phyloP scores from a whole-genome alignment of 2,888 invertebrate genomes.

The Rotaria sp. region DNA sequence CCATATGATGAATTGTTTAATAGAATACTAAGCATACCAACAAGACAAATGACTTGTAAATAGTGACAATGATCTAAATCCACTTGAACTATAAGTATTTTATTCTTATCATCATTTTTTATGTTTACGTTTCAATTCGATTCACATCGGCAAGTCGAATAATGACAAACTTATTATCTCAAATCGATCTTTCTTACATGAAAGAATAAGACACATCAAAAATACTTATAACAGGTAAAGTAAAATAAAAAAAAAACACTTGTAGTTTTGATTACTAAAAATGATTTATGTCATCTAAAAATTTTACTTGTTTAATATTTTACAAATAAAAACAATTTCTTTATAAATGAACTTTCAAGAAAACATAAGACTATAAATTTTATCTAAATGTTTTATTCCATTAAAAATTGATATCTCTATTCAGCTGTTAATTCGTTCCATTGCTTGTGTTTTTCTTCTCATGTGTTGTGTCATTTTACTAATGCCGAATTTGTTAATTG shows the following conservation, averaged over 20 bases:
- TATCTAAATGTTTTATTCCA: too few species aligned
- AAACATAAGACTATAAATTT: too few species aligned
- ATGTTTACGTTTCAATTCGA: not conserved
- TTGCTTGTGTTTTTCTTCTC: too few species aligned
- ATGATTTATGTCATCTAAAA: too few species aligned
- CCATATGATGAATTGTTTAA: not conserved
- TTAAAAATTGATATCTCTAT: too few species aligned
- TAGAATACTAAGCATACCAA: not conserved
- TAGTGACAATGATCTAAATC: not conserved
- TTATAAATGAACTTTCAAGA: too few species aligned
- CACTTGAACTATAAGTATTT: not conserved
- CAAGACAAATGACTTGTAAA: not conserved
- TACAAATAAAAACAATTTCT: too few species aligned
- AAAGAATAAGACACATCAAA: not conserved
- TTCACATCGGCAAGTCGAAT: not conserved
- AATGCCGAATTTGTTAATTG: not conserved
- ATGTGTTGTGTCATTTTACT: too few species aligned
- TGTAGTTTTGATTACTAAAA: too few species aligned
- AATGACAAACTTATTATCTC: not conserved
- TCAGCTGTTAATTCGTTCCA: too few species aligned
- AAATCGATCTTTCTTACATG: not conserved
- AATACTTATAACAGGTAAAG: not conserved
- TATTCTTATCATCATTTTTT: not conserved
- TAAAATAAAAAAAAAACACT: too few species aligned
- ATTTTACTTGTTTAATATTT: too few species aligned